Evolutionary conservation across 64 coral and sea anemone genomes (phyloP), one percentile per base, ranked within the genome.

Genomic region (Porites australiensis): DNA sequence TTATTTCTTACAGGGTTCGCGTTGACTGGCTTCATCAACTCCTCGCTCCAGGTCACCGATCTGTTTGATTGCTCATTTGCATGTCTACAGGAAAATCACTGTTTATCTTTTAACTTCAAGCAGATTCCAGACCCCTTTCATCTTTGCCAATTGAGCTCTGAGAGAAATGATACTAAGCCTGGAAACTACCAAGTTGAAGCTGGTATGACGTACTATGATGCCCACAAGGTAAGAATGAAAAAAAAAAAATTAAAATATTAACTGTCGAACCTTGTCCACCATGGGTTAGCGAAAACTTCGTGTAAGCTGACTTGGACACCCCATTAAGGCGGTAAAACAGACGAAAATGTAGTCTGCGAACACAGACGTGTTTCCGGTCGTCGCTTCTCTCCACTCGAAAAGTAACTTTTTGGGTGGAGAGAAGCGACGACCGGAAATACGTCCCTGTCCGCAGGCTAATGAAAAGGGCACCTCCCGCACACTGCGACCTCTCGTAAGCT

Each of bases 11-110:
- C 20, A 78, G 75, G 75, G 18, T 78, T 78, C 49, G 50, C 51
- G 7, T 78, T 78, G 75, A 22, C 20, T 23, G 50, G 50, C 51
- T 20, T 55, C 51, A 18, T 55, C 51, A 78, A 57, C 51, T 53
- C 8, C 50, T 78, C 75, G 50, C 47, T 50, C 18, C 75, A 78
- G 49, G 51, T 54, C 51, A 19, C 50, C 0, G 75, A 78, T 27
- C 9, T 78, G 8, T 78, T 78, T 1, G 75, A 78, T 21, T 78
- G 75, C n/a, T 78, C 75, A 21, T 78, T 78, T 21, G 75, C 75
- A 0, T 78, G 75, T 55, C 51, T 78, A 23, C 2, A 78, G n/a
- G 75, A 78, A 12, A 22, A 46, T 9, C 19, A 51, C 18, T 78
- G 75, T 58, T 46, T 19, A 78, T 78, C 75, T 54, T 78, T 23